phyloP scores from a whole-genome alignment of 1,140 invertebrate species.

The Drosophila lacteicornis region DNA sequence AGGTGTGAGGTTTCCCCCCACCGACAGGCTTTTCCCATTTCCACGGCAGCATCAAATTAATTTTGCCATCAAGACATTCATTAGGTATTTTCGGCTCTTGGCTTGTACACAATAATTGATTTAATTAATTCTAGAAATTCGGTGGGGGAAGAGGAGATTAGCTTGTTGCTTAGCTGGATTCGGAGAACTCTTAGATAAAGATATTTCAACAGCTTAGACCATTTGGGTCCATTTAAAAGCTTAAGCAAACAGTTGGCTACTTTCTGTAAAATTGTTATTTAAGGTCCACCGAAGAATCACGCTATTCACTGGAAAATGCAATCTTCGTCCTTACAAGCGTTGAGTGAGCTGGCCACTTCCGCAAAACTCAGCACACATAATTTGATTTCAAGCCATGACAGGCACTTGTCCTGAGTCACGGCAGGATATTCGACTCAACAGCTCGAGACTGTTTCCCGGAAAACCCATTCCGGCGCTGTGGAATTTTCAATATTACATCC shows the following conservation, averaged over 20 bases:
- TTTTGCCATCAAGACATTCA: slow-evolving; percentile 7
- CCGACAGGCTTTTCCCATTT: background rate
- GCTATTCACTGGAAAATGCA: slow-evolving; percentile 5
- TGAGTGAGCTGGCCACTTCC: slow-evolving; percentile 3
- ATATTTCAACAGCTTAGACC: background rate
- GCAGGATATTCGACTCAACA: slow-evolving; percentile 12
- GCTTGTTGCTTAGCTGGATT: slow-evolving; percentile 4
- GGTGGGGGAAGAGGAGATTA: background rate
- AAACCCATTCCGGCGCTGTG: slow-evolving; percentile 5
- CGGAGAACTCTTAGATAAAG: no score
- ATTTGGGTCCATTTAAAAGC: background rate
- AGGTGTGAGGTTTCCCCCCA: slow-evolving; percentile 3
- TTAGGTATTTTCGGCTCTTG: slow-evolving; percentile 7
- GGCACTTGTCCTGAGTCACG: slow-evolving; percentile 14
- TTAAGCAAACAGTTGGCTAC: background rate
- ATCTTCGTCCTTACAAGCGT: background rate
- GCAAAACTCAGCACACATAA: slow-evolving; percentile 4
- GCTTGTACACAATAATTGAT: slow-evolving; percentile 11
- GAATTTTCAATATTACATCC: slow-evolving; percentile 56
- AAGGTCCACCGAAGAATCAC: background rate
- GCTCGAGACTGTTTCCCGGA: slow-evolving; percentile 14
- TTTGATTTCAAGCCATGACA: slow-evolving; percentile 24
- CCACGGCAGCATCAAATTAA: slow-evolving; percentile 33
- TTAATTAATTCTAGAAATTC: slow-evolving; percentile 9
- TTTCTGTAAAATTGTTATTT: background rate